Percentiles rank a stretch among this genome's conserved stretches.
Conservation (phyloP, 1,140 invertebrate genomes). For the Bursaphelenchus mucronatus region DNA sequence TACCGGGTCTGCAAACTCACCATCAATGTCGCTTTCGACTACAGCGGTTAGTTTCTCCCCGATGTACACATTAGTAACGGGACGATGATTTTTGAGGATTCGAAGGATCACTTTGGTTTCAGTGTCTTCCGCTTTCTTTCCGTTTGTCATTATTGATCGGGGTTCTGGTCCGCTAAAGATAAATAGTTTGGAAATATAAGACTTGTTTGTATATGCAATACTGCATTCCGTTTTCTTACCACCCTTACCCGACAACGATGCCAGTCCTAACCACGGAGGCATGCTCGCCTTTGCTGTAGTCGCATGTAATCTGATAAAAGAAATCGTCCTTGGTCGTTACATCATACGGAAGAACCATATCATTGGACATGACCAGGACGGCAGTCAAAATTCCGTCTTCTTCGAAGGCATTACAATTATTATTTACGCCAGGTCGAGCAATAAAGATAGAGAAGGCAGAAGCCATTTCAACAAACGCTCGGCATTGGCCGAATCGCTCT, state of each 20-base stretch:
- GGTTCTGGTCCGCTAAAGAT: slow-evolving; percentile 46
- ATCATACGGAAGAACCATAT: slow-evolving; percentile 43
- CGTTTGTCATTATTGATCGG: slow-evolving; percentile 26
- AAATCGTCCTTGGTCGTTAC: slow-evolving; percentile 52
- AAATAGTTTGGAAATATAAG: slow-evolving; percentile 22
- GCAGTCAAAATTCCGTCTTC: slow-evolving; percentile 40
- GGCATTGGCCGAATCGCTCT: slow-evolving; percentile 46
- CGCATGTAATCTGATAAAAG: slow-evolving; percentile 48
- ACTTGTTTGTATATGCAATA: no score
- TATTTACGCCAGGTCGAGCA: slow-evolving; percentile 35
- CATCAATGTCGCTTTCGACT: slow-evolving; percentile 43
- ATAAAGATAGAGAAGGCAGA: slow-evolving; percentile 45
- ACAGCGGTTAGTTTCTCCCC: slow-evolving; percentile 51
- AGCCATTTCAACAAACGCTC: slow-evolving; percentile 33
- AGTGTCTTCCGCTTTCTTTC: slow-evolving; percentile 15
- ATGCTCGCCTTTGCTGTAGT: slow-evolving; percentile 33
- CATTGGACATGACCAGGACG: slow-evolving; percentile 50
- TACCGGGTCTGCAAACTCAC: slow-evolving; percentile 22
- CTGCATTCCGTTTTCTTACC: no score
- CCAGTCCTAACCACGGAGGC: slow-evolving; percentile 27
- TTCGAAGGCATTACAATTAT: slow-evolving; percentile 50
- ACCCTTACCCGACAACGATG: slow-evolving; percentile 42
- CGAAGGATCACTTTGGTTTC: slow-evolving; percentile 32
- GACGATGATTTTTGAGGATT: slow-evolving; percentile 42
- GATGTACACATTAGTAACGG: slow-evolving; percentile 53